Evolutionary conservation across 92 coral and sea anemone genomes (phyloP).

Genomic region (Epizoanthus ramosus): DNA sequence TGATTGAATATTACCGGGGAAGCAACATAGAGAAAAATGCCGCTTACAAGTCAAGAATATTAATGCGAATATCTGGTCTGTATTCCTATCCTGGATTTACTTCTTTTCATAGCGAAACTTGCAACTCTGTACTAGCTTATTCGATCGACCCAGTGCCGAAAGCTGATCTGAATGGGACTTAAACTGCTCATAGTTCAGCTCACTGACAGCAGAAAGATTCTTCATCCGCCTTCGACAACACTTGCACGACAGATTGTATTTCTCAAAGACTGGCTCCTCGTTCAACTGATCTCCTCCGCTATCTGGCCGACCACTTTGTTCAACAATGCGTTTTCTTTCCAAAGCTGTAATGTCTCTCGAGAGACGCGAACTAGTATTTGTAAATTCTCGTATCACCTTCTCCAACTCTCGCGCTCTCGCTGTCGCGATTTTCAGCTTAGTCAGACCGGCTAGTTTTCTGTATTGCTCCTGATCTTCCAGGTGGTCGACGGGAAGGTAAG

Average conservation of each 20-base stretch:
- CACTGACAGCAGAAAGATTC: conserved; percentile 60
- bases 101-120: conserved; percentile 25
- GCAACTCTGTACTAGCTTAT: conserved; percentile 34
- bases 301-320: conserved; percentile 2
- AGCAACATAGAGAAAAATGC: no score
- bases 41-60: no score
- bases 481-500: conserved; percentile 48
- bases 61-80: no score
- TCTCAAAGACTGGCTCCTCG: conserved; percentile 46
- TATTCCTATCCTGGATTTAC: neutral
- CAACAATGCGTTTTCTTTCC: conserved; percentile 24
- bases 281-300: neutral
- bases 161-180: conserved; percentile 36
- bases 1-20: no score
- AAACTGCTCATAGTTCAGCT: conserved; percentile 58
- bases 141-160: conserved; percentile 20
- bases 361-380: conserved; percentile 61
- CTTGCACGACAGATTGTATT: conserved; percentile 73
- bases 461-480: conserved; percentile 59
- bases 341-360: conserved; percentile 40
- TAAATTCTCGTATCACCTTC: conserved; percentile 66
- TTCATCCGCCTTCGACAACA: conserved; percentile 82
- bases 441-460: conserved; percentile 57
- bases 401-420: conserved; percentile 72
- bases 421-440: conserved; percentile 60